A percentile compares a stretch with the other conserved stretches of the same genome.
phyloP scores from a whole-genome alignment of 2,888 invertebrate genomes.

The Lasioglossum leucozonium region DNA sequence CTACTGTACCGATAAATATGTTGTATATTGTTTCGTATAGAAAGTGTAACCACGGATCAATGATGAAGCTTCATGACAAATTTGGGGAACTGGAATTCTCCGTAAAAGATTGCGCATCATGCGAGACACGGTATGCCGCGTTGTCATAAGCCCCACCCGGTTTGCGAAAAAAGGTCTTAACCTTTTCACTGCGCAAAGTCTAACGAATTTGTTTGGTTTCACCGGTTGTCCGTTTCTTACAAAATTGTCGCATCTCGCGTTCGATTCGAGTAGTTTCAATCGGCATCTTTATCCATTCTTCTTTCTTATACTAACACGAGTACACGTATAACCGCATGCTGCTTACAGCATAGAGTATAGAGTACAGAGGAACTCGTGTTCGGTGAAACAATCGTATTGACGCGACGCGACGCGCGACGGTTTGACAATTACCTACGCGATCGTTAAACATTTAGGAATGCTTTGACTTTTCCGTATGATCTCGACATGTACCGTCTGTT shows the following conservation, averaged over 20 bases:
- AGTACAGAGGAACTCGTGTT: not conserved
- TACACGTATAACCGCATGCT: not conserved
- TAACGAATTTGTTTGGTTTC: not conserved
- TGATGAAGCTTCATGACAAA: not conserved
- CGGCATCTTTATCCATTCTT: not conserved
- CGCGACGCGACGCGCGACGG: too few species aligned
- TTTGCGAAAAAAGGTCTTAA: conserved; percentile 40
- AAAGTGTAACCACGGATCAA: conserved; percentile 15
- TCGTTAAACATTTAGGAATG: not conserved
- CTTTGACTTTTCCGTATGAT: not conserved
- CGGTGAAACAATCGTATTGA: not conserved
- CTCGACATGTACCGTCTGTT: too few species aligned
- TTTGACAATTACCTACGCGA: not conserved
- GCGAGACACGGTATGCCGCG: conserved; percentile 32
- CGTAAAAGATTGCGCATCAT: conserved; percentile 31
- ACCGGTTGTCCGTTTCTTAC: not conserved
- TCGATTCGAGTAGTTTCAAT: not conserved
- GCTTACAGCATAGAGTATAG: not conserved
- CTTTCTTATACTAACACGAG: not conserved
- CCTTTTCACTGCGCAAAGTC: conserved; percentile 43
- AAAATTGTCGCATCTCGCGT: not conserved
- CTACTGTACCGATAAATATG: not conserved
- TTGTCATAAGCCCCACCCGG: conserved; percentile 61
- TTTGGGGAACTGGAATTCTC: not conserved
- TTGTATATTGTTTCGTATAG: not conserved